Conservation (phyloP, 2,888 invertebrate species). For the Drosophila seclusa region DNA sequence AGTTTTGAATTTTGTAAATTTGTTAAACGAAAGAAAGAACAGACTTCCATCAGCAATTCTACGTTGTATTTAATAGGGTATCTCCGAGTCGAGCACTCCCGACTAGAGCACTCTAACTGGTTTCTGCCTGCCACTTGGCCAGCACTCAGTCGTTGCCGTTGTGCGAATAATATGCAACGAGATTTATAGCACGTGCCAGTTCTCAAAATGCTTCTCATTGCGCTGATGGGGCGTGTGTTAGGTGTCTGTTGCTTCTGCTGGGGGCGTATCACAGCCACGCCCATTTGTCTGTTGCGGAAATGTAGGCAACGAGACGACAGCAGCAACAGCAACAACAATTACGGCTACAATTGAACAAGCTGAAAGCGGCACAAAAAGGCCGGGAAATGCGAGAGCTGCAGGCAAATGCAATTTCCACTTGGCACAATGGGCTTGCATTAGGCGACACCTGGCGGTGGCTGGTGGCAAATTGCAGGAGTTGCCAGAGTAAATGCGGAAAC, state of each 20-base stretch:
- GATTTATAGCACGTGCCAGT: slow-evolving; percentile 28
- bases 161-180: neutral
- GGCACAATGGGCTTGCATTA: slow-evolving; percentile 54
- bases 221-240: slow-evolving; percentile 4
- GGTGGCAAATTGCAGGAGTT: slow-evolving; percentile 66
- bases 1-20: neutral
- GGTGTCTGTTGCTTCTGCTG: slow-evolving; percentile 25
- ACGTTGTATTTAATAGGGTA: neutral
- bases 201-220: slow-evolving; percentile 24
- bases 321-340: slow-evolving; percentile 16
- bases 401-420: slow-evolving; percentile 58
- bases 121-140: neutral
- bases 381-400: slow-evolving; percentile 19
- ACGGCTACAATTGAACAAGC: slow-evolving; percentile 17
- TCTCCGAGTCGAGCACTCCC: neutral
- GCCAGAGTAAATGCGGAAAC: slow-evolving; percentile 52
- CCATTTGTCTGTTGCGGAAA: slow-evolving; percentile 72
- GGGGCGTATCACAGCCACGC: slow-evolving; percentile 49
- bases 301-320: slow-evolving; percentile 57
- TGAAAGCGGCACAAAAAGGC: slow-evolving; percentile 7
- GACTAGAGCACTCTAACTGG: neutral
- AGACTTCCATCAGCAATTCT: neutral
- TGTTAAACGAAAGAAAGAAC: neutral
- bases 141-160: neutral
- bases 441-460: slow-evolving; percentile 66